phyloP scores from a whole-genome alignment of 2,888 invertebrate species.

The Epirrhoe tristata region DNA sequence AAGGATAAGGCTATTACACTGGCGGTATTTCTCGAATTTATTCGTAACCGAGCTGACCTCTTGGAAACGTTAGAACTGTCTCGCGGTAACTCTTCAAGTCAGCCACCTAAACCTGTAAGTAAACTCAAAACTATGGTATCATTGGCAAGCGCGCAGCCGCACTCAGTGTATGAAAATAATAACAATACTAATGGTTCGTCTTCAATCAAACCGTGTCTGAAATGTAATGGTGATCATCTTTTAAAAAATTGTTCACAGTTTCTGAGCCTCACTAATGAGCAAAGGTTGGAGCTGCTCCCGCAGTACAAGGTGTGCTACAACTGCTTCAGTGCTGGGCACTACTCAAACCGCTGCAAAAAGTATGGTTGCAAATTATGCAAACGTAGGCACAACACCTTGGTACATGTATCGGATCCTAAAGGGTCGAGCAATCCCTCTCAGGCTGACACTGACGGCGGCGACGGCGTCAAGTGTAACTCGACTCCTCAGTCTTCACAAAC shows the following conservation, averaged over 20 bases:
- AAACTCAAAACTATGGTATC: slow-evolving; percentile 14
- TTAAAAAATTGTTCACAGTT: slow-evolving; percentile 40
- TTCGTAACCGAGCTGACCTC: slow-evolving; percentile 40
- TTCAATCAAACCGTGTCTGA: slow-evolving; percentile 3
- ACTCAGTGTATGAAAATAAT: not conserved
- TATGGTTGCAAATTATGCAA: slow-evolving; percentile 31
- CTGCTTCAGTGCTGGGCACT: slow-evolving; percentile 42
- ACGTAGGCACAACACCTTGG: slow-evolving; percentile 28
- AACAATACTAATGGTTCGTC: not conserved
- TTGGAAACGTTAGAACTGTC: slow-evolving; percentile 37
- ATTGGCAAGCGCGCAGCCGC: not conserved
- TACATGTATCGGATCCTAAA: slow-evolving; percentile 26
- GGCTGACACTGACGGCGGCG: not conserved
- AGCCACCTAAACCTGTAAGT: slow-evolving; percentile 4
- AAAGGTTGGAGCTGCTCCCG: slow-evolving; percentile 35
- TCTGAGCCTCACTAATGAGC: slow-evolving; percentile 34
- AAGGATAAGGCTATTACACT: slow-evolving; percentile 3
- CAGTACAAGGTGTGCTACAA: slow-evolving; percentile 42
- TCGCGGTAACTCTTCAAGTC: not conserved
- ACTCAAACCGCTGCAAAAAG: slow-evolving; percentile 36
- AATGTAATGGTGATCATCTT: slow-evolving; percentile 36
- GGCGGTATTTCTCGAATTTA: slow-evolving; percentile 1
- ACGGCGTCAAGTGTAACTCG: not conserved
- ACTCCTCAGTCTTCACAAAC: not conserved
- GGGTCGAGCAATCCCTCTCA: not conserved